A percentile compares a stretch with the other conserved stretches of the same genome.
Conservation (phyloP, 2,888 invertebrate species). For the Parnassius glacialis region DNA sequence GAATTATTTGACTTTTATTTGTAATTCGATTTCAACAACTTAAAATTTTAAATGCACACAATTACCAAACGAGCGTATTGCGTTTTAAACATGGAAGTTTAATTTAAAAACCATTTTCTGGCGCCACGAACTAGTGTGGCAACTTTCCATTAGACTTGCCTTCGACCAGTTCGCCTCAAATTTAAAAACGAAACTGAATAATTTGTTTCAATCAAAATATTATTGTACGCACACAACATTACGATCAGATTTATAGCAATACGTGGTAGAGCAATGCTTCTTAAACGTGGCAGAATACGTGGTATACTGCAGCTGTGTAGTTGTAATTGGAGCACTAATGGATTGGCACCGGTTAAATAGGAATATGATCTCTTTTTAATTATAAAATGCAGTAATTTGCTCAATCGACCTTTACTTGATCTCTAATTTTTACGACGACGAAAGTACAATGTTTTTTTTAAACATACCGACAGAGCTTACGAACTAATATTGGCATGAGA, state of each 20-base stretch:
- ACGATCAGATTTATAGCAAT: background rate
- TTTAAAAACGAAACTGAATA: background rate
- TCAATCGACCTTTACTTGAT: too few species aligned
- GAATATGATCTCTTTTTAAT: too few species aligned
- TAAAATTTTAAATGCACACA: background rate
- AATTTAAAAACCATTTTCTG: slow-evolving; percentile 7
- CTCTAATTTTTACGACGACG: too few species aligned
- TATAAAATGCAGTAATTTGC: too few species aligned
- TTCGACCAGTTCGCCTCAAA: slow-evolving; percentile 1
- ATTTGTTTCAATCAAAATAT: slow-evolving; percentile 8
- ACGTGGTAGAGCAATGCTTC: too few species aligned
- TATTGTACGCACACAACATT: background rate
- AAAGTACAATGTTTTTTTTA: too few species aligned
- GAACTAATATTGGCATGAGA: too few species aligned
- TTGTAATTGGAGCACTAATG: too few species aligned
- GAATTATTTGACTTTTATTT: background rate
- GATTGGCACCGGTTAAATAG: too few species aligned
- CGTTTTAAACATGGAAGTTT: background rate
- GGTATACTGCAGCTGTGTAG: too few species aligned
- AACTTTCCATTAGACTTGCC: slow-evolving; percentile 18
- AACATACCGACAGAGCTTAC: too few species aligned
- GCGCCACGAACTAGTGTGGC: slow-evolving; percentile 12
- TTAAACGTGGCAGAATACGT: too few species aligned
- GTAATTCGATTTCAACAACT: background rate
- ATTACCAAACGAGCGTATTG: background rate